Base-by-base conservation (phyloP, 2,113 vertebrate species). In the Ameiurus melas region DNA sequence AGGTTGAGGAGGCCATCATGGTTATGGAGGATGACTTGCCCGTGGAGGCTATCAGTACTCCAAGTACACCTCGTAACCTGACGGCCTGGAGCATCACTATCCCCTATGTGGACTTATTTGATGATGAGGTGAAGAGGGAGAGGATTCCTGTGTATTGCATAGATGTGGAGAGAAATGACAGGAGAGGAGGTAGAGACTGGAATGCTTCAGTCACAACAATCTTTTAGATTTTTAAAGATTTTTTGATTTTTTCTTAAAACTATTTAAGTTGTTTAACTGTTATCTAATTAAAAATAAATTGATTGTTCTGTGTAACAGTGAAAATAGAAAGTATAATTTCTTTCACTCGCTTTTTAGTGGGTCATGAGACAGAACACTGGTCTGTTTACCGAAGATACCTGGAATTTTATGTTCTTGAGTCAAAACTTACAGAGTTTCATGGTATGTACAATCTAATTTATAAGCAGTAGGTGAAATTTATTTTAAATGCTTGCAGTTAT, bases 1-100 rank as follows among this genome's bases (percentile, higher is more conserved):
- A 96, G 98, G 98, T 99, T 91, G 98, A 99, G 94, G 98, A 99
- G 94, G 98, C 97, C 0, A 97, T 97, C 84, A 97, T 99, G 97
- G 98, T 99, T 83, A 94, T 98, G 94, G 98, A 99, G 93, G 98
- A 99, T 83, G 98, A 99, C 92, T 97, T 96, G 83, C 97, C 97
- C 16, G 93, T 97, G 92, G 98, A 99, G 90, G 96, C 96, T 30
- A 94, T 96, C 85, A 97, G 95, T 89, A 98, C 97, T 10, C 98
- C 98, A 47, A 98, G 96, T 89, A 98, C 97, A 36, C 98, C 97
- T 0, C 96, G 98, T 27, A 99, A 99, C 93, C 97, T 99, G 71
- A 95, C 97, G 0, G 98, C 98, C 0, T 99, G 98, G 98, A 97
- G 95, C 93, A 98, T 99, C 92, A 97, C 94, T 90, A 99, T 99